These are phyloP conservation scores for Dipodomys ordii DNA, from an alignment of 2,113 vertebrate genomes.

Conservation along the genomic window DNA sequence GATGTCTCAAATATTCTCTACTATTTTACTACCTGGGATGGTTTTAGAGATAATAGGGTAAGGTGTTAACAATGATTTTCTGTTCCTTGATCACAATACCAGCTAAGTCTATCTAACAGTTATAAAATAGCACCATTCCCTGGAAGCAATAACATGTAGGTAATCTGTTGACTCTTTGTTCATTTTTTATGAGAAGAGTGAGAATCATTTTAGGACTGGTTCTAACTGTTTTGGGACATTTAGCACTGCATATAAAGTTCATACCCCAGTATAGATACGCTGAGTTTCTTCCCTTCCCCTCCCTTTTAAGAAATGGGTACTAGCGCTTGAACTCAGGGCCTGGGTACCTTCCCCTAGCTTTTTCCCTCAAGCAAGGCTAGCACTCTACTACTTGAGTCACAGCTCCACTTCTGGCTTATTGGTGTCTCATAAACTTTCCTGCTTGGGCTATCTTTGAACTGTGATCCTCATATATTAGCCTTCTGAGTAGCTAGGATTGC, in stretches of 20 bases:
- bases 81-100: not conserved
- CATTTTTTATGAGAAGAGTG: not conserved
- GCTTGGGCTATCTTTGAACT: too few species aligned
- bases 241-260: not conserved
- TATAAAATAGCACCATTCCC: slow-evolving; percentile 1
- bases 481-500: too few species aligned
- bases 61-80: not conserved
- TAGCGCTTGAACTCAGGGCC: too few species aligned
- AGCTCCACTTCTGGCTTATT: too few species aligned
- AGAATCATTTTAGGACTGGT: slow-evolving; percentile 12
- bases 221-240: slow-evolving; percentile 30
- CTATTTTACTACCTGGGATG: not conserved
- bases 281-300: not conserved
- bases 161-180: slow-evolving; percentile 1
- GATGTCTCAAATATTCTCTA: not conserved
- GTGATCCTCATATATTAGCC: too few species aligned
- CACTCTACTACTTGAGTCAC: too few species aligned
- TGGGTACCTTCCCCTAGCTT: too few species aligned
- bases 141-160: not conserved
- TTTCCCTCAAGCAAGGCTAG: too few species aligned
- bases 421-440: too few species aligned
- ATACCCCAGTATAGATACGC: not conserved
- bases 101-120: not conserved
- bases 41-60: not conserved
- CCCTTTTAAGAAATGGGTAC: too few species aligned